Evolutionary conservation across 2,888 invertebrate genomes (phyloP).

Genomic region (Cephus runcator): DNA sequence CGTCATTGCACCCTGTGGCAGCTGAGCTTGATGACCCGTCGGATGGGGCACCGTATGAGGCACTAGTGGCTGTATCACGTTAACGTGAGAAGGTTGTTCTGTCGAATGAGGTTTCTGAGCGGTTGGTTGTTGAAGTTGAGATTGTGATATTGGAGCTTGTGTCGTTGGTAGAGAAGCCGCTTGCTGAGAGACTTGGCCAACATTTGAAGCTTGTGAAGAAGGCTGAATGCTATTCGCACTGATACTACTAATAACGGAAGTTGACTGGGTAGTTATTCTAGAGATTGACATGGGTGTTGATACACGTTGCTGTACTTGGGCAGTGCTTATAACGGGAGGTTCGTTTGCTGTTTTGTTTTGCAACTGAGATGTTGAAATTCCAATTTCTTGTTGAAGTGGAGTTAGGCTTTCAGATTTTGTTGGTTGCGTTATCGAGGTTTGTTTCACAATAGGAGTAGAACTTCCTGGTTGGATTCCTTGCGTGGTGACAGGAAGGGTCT

Average conservation of each 20-base stretch:
- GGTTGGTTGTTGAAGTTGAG: constrained; percentile 44
- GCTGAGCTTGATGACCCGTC: constrained; percentile 65
- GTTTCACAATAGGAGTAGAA: constrained; percentile 5
- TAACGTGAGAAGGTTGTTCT: constrained; percentile 61
- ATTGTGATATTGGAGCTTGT: not conserved
- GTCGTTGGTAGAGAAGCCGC: not conserved
- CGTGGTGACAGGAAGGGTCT: constrained; percentile 22
- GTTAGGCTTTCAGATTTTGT: constrained; percentile 16
- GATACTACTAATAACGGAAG: constrained; percentile 39
- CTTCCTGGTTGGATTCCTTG: constrained; percentile 26
- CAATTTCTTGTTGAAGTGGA: constrained; percentile 8
- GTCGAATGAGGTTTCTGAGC: constrained; percentile 57
- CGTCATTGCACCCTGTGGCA: constrained; percentile 56
- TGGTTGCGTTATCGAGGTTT: constrained; percentile 20
- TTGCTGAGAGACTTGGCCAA: not conserved
- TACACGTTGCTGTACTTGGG: constrained; percentile 10
- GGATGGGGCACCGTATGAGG: constrained; percentile 61
- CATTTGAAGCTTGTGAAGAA: constrained; percentile 18
- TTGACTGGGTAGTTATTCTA: constrained; percentile 36
- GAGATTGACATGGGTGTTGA: constrained; percentile 24
- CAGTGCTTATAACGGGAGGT: constrained; percentile 6
- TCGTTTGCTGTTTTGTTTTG: constrained; percentile 15
- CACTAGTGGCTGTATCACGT: constrained; percentile 65
- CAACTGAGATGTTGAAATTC: constrained; percentile 4
- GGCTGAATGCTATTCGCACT: constrained; percentile 29